Evolutionary conservation across 2,888 invertebrate genomes (phyloP).

Genomic region (Leucoptera coffeella): DNA sequence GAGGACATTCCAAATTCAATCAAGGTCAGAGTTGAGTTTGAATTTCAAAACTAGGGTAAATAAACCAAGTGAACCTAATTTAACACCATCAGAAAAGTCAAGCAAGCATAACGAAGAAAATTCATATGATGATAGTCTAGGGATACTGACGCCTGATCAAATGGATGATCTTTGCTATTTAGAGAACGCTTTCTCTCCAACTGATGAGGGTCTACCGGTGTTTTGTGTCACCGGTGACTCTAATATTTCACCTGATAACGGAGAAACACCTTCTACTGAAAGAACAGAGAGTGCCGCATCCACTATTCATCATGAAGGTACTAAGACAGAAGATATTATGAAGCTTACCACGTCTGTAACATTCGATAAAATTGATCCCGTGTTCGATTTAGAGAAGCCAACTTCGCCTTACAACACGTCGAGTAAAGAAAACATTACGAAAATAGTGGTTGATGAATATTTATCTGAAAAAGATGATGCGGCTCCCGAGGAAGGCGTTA

Average conservation of each 20-base stretch:
- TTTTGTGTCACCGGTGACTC: conserved; percentile 35
- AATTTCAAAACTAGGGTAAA: conserved; percentile 30
- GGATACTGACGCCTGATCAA: conserved; percentile 83
- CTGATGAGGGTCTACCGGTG: conserved; percentile 56
- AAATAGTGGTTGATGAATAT: too few relatives aligned
- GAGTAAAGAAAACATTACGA: conserved; percentile 6
- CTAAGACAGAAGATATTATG: conserved; percentile 1
- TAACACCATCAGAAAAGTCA: conserved; percentile 39
- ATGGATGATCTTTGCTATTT: conserved; percentile 68
- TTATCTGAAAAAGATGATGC: neutral
- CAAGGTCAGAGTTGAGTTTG: conserved; percentile 39
- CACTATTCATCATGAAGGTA: conserved; percentile 38
- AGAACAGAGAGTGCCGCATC: conserved; percentile 49
- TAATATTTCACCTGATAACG: conserved; percentile 40
- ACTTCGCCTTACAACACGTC: too few relatives aligned
- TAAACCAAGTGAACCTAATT: conserved; percentile 26
- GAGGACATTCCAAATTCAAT: conserved; percentile 31
- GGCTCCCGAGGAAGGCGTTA: too few relatives aligned
- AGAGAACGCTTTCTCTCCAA: conserved; percentile 60
- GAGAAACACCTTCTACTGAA: conserved; percentile 52
- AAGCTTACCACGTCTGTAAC: neutral
- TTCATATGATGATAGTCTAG: conserved; percentile 80
- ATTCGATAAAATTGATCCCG: neutral
- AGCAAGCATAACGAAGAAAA: conserved; percentile 62
- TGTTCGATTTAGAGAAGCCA: neutral